phyloP scores from a whole-genome alignment of 2,888 invertebrate species.

The Tholera decimalis region DNA sequence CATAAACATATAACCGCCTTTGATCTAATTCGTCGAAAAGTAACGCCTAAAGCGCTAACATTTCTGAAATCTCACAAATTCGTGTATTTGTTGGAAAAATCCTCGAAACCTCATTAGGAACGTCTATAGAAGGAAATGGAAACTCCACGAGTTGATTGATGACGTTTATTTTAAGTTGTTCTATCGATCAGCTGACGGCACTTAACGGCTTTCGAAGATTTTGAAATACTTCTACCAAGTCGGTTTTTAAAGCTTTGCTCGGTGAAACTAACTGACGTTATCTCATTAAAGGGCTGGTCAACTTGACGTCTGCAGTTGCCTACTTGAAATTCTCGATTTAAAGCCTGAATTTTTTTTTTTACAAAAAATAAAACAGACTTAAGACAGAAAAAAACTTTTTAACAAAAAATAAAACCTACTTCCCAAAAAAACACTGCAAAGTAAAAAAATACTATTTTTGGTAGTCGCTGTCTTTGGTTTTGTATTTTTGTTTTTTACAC shows the following conservation, averaged over 20 bases:
- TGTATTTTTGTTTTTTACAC: no score
- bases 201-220: slow-evolving; percentile 40
- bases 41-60: slow-evolving; percentile 20
- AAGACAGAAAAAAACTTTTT: no score
- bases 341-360: no score
- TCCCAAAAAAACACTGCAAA: no score
- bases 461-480: no score
- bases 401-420: no score
- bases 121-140: slow-evolving; percentile 54
- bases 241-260: neutral
- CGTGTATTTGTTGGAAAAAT: slow-evolving; percentile 51
- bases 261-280: slow-evolving; percentile 34
- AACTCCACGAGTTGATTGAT: slow-evolving; percentile 61
- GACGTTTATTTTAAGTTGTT: slow-evolving; percentile 60
- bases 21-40: slow-evolving; percentile 25
- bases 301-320: no score
- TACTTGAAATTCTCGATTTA: no score
- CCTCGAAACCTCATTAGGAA: slow-evolving; percentile 47
- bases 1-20: slow-evolving; percentile 28
- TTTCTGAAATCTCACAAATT: slow-evolving; percentile 26
- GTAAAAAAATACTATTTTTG: no score
- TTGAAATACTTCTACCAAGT: slow-evolving; percentile 21
- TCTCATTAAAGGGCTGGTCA: slow-evolving; percentile 4
- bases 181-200: slow-evolving; percentile 51
- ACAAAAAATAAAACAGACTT: no score